A percentile compares a stretch with the other conserved stretches of the same genome.
phyloP scores from a whole-genome alignment of 2,113 vertebrate species.

The Pelodiscus sinensis region DNA sequence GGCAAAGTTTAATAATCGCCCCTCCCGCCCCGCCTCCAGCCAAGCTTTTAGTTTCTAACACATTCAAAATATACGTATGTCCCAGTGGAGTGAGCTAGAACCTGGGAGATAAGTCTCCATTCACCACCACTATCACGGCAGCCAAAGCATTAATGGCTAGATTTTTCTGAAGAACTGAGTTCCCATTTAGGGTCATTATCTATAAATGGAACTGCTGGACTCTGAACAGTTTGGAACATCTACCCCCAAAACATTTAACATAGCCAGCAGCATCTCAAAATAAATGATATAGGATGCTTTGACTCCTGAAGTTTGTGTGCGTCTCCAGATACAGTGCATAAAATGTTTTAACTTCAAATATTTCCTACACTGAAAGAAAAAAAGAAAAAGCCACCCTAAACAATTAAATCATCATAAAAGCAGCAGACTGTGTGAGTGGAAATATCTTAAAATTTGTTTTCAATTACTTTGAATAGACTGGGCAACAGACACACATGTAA shows the following conservation, averaged over 20 bases:
- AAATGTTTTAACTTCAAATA: neutral
- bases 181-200: neutral
- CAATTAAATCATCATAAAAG: neutral
- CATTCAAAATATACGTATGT: neutral
- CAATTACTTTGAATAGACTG: neutral
- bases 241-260: neutral
- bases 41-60: conserved; percentile 11
- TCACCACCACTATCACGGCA: neutral
- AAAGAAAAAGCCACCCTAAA: neutral
- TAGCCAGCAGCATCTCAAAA: neutral
- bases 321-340: neutral
- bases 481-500: accelerated
- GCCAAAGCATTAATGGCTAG: neutral
- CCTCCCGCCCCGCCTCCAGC: neutral
- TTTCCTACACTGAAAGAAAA: neutral
- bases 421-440: neutral
- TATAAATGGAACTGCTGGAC: neutral
- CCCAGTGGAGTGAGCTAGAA: conserved; percentile 11
- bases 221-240: neutral
- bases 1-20: neutral
- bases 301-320: neutral
- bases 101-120: neutral
- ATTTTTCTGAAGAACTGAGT: neutral
- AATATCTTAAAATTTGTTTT: neutral
- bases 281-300: neutral